These are phyloP conservation scores for Mya arenaria DNA, from an alignment of 1,140 invertebrate genomes.

Conservation along the genomic window DNA sequence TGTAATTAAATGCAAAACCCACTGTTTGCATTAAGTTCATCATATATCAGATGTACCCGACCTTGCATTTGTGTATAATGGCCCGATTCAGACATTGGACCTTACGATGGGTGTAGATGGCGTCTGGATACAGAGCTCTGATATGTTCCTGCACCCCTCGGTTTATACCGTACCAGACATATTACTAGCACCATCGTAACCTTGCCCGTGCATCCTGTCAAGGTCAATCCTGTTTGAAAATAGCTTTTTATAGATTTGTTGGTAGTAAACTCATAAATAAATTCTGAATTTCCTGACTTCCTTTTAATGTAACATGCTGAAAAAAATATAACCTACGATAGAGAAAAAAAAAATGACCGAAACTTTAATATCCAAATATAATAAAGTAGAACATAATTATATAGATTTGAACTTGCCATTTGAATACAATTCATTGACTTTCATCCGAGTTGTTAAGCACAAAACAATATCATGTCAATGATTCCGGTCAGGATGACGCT, in stretches of 20 bases:
- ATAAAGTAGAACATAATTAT: no score
- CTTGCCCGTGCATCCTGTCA: constrained; percentile 23
- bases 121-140: constrained; percentile 1
- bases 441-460: constrained; percentile 39
- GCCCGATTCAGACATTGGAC: constrained; percentile 53
- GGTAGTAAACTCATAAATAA: not conserved
- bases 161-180: constrained; percentile 21
- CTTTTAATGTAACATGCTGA: no score
- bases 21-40: constrained; percentile 32
- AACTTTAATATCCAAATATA: no score
- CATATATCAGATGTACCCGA: constrained; percentile 26
- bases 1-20: constrained; percentile 49
- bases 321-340: no score
- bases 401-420: not conserved
- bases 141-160: constrained; percentile 47
- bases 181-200: constrained; percentile 47
- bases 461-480: constrained; percentile 31
- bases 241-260: not conserved
- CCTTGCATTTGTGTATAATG: constrained; percentile 40
- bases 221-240: constrained; percentile 8
- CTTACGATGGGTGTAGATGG: constrained; percentile 51
- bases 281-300: no score
- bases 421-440: not conserved
- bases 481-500: not conserved
- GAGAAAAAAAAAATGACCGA: no score